Conservation (phyloP, 2,888 invertebrate species). For the Acheta domesticus region DNA sequence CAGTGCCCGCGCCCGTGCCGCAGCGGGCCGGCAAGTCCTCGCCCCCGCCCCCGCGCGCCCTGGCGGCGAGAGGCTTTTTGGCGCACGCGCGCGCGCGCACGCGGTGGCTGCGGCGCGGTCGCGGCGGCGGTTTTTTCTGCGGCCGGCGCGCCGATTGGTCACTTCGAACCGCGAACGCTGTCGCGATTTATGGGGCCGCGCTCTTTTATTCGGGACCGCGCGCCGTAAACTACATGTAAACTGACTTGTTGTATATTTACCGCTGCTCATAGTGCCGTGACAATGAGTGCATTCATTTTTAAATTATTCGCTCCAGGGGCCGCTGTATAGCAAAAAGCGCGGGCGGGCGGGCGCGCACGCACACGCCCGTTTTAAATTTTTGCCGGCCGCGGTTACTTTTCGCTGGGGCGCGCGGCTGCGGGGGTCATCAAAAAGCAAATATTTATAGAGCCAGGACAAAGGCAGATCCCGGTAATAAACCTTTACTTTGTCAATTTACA, state of each 20-base stretch:
- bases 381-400: neutral
- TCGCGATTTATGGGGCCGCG: too few species aligned
- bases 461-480: neutral
- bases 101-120: too few species aligned
- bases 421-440: conserved; percentile 3
- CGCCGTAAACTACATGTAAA: too few species aligned
- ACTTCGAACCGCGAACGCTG: too few species aligned
- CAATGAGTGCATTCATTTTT: neutral
- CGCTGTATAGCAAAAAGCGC: neutral
- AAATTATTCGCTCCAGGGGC: neutral
- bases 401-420: neutral
- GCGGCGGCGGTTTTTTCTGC: too few species aligned
- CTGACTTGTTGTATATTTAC: neutral
- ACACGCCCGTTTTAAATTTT: neutral
- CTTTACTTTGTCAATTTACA: conserved; percentile 1
- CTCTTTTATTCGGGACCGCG: too few species aligned
- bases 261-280: neutral
- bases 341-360: too few species aligned
- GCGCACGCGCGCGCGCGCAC: too few species aligned
- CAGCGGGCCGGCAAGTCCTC: too few species aligned
- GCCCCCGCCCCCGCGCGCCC: neutral
- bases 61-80: neutral
- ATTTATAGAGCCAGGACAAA: conserved; percentile 4
- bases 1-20: too few species aligned
- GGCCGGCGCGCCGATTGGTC: too few species aligned